phyloP scores from a whole-genome alignment of 2,113 vertebrate species.

The Micronycteris hirsuta region DNA sequence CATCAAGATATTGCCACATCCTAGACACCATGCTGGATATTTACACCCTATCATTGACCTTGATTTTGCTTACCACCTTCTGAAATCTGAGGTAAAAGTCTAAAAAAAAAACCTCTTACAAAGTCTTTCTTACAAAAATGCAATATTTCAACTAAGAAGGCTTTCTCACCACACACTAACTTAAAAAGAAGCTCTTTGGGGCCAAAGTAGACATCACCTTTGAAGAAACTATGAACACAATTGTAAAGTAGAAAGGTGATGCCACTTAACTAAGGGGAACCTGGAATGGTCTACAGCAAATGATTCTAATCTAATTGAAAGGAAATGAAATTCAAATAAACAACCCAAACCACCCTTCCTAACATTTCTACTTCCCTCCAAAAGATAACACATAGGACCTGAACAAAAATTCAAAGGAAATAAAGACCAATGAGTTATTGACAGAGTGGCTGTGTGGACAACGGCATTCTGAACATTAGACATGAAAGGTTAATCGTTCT shows the following conservation, averaged over 20 bases:
- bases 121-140: not conserved
- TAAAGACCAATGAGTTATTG: not conserved
- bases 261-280: not conserved
- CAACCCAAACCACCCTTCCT: not conserved
- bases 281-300: not conserved
- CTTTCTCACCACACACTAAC: not conserved
- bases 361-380: not conserved
- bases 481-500: not conserved
- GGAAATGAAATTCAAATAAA: slow-evolving; percentile 1
- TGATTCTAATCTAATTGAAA: not conserved
- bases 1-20: not conserved
- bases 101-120: not conserved
- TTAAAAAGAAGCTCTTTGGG: not conserved
- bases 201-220: not conserved
- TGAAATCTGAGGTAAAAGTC: not conserved
- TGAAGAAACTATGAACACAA: not conserved
- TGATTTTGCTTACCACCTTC: not conserved
- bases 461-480: not conserved
- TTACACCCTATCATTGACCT: not conserved
- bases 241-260: not conserved
- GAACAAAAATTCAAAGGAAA: not conserved
- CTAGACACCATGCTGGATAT: not conserved
- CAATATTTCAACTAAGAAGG: not conserved
- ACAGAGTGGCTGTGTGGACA: not conserved
- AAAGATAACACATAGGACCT: not conserved